phyloP scores from a whole-genome alignment of 2,797 vertebrate genomes.

The Chaetodon trifasciatus region DNA sequence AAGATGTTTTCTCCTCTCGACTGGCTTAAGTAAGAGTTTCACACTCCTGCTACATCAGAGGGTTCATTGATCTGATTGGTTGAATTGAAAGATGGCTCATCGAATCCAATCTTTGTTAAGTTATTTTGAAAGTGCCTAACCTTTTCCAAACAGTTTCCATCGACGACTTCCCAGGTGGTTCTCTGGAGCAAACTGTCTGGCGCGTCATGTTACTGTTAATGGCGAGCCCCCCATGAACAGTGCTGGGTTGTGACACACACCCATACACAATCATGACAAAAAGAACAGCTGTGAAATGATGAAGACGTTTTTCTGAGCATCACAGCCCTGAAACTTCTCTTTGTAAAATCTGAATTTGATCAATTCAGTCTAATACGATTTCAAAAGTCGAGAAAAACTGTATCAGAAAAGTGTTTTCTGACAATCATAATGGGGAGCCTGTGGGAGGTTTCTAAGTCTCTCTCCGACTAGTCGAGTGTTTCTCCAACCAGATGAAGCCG shows the following conservation, averaged over 20 bases:
- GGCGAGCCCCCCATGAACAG: too few relatives aligned
- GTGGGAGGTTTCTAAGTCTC: background rate
- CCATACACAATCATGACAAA: background rate
- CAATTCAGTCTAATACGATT: background rate
- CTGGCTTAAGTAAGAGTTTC: too few relatives aligned
- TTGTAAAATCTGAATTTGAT: background rate
- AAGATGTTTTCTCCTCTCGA: too few relatives aligned
- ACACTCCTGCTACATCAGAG: too few relatives aligned
- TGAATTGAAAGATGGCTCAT: too few relatives aligned
- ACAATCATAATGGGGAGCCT: background rate
- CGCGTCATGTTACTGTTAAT: background rate
- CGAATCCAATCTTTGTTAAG: too few relatives aligned
- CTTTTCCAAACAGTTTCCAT: too few relatives aligned
- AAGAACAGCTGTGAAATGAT: background rate
- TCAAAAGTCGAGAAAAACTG: background rate
- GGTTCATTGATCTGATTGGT: too few relatives aligned
- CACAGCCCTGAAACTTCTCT: background rate
- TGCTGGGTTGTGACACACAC: background rate
- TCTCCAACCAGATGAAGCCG: slow-evolving; percentile 21
- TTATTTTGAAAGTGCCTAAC: too few relatives aligned
- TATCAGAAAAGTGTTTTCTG: background rate
- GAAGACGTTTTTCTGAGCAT: background rate
- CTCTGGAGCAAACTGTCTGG: too few relatives aligned
- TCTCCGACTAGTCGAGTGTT: slow-evolving; percentile 2
- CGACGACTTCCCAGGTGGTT: too few relatives aligned